Base-by-base conservation (phyloP, 2,797 vertebrate genomes). In the Acanthurus tractus region DNA sequence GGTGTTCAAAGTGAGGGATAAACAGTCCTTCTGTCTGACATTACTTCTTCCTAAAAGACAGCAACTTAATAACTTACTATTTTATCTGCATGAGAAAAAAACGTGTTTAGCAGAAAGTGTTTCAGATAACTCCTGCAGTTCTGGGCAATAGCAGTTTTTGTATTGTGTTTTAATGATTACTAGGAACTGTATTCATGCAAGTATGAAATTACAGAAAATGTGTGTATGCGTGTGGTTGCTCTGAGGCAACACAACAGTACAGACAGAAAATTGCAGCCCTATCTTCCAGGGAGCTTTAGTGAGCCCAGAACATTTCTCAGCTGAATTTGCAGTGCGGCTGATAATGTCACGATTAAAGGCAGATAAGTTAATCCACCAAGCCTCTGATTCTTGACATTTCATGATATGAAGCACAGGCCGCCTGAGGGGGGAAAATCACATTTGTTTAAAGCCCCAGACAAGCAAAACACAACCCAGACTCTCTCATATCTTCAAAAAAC, bases 311-410 rank as follows among this genome's bases (percentile, higher is more conserved):
- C 54, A 77, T 83, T 87, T 86, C 74, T 84, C 62, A 61, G 73
- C 58, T 78, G 69, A 85, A 90, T 76, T 75, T 77, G 66, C 79
- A 65, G 71, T 1, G 65, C 58, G n/a, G 69, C 86, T 73, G 84
- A 90, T 89, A 90, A 86, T 81, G 88, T 84, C 63, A 82, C 50
- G 45, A 92, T 90, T 88, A 89, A 89, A 89, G 77, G 59, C 81
- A 82, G 90, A 90, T 89, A 89, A 91, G 76, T 88, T 88, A 92
- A 93, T 86, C 78, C 86, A 79, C 68, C 46, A 9, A 78, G 70
- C 58, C 67, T 90, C 78, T 86, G 87, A 86, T 85, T 91, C 87
- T 82, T 89, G 84, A 90, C 81, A 73, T 90, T 85, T 89, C 74
- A 38, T 69, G 78, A 91, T 89, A 85, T 46, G 69, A 89, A 70